Evolutionary conservation across 2,888 invertebrate genomes (phyloP), one percentile per base, ranked within the genome.

Genomic region (Zaprionus bogoriensis): DNA sequence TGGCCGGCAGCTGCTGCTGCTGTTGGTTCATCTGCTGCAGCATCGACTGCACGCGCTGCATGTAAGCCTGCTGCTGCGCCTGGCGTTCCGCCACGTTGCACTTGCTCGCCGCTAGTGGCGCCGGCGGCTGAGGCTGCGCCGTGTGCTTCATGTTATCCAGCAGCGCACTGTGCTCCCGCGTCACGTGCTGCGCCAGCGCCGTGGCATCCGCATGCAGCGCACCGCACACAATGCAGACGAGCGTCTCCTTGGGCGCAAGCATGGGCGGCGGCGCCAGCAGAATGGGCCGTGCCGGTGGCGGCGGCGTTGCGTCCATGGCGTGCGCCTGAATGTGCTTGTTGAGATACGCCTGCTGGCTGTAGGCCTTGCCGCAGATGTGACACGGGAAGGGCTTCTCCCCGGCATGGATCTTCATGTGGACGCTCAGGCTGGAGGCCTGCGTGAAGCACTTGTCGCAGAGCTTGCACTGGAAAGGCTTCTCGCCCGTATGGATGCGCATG

Each of bases 401-500:
- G 0, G 89, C 87, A 62, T 91, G 91, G 28, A 90, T 90, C 81
- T 91, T 91, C 89, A 91, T 89, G 63, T 91, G 91, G 1, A 91
- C 91, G 58, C 90, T 89, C 10, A 91, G 68, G 45, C 90, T 91
- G 45, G 90, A 91, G 6, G 91, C 91, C 68, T 91, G 91, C 1
- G 91, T 91, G 62, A 91, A 91, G 46, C 89, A 88, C 74, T 91
- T 91, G 42, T 89, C 88, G 70, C 91, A 91, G 4, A 89, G 68
- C 69, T 90, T 90, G 68, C 91, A 91, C 54, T 89, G 88, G 57
- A 91, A 91, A 0, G 91, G 91, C 54, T 90, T 90, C 55, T 91
- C 91, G 4, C 90, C 91, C 0, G 91, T 91, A 46, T 91, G 91
- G 20, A 91, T 91, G 10, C 91, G 84, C 90, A 91, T 90, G 66